Evolutionary conservation across 2,113 vertebrate genomes (phyloP).

Genomic region (Sylvilagus bachmani): DNA sequence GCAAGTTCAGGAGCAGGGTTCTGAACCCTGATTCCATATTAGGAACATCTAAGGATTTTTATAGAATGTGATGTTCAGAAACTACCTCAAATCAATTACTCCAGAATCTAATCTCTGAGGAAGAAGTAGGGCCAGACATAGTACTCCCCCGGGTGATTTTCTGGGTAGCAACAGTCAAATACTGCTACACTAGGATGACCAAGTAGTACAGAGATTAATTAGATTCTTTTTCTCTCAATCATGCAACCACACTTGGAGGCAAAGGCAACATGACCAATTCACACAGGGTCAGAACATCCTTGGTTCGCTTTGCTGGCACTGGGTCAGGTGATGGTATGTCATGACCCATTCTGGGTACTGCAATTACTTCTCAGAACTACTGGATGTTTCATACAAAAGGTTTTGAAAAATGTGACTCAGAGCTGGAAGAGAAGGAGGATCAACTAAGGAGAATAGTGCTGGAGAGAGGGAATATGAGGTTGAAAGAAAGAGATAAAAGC

Average conservation of each 20-base stretch:
- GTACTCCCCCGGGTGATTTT: slow-evolving; percentile 22
- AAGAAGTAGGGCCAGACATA: neutral
- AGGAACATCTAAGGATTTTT: neutral
- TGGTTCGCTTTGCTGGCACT: slow-evolving; percentile 32
- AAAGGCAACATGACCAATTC: neutral
- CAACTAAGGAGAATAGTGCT: neutral
- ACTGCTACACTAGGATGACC: neutral
- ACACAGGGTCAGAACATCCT: slow-evolving; percentile 53
- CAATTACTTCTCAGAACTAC: slow-evolving; percentile 52
- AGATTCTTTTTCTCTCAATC: slow-evolving; percentile 59
- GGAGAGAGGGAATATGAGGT: slow-evolving; percentile 57
- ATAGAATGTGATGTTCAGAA: neutral
- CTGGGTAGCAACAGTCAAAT: neutral
- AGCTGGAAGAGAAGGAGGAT: neutral
- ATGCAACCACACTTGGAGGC: slow-evolving; percentile 31
- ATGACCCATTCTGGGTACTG: slow-evolving; percentile 17
- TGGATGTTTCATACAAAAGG: slow-evolving; percentile 18
- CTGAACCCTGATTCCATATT: neutral
- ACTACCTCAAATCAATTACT: neutral
- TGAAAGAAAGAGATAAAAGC: slow-evolving; percentile 62
- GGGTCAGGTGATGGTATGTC: neutral
- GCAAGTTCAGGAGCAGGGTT: neutral
- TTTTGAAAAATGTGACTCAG: slow-evolving; percentile 23
- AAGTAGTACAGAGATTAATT: slow-evolving; percentile 19
- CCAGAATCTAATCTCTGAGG: slow-evolving; percentile 39